A percentile compares a stretch with the other conserved stretches of the same genome.
phyloP scores from a whole-genome alignment of 2,888 invertebrate genomes.

The Chirona hameri region DNA sequence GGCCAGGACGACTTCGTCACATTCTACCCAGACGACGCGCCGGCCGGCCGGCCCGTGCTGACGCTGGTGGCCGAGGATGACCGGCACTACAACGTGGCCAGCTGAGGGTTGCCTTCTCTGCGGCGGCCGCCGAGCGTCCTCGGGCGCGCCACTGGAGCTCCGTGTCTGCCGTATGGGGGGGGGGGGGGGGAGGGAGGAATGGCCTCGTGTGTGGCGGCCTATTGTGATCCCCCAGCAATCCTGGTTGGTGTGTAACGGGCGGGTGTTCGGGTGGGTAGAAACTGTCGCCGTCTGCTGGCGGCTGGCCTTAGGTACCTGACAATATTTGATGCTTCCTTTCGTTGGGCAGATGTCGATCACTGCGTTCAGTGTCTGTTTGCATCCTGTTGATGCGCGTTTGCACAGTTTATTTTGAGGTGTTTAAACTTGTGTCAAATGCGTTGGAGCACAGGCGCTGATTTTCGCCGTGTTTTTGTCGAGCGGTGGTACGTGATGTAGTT shows the following conservation, averaged over 20 bases:
- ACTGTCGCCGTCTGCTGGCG: neutral
- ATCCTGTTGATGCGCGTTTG: neutral
- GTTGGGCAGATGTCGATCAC: neutral
- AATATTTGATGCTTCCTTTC: neutral
- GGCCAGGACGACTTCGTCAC: slow-evolving; percentile 47
- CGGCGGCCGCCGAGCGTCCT: neutral
- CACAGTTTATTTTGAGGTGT: neutral
- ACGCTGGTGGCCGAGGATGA: slow-evolving; percentile 49
- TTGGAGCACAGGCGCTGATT: neutral
- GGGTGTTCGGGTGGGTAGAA: neutral
- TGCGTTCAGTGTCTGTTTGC: neutral
- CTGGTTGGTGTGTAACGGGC: neutral
- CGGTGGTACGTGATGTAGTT: neutral
- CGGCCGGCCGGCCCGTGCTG: slow-evolving; percentile 43
- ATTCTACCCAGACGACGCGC: slow-evolving; percentile 46
- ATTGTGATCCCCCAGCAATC: neutral
- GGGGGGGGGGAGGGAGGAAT: too few species aligned
- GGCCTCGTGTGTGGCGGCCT: too few species aligned
- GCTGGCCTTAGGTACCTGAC: slow-evolving; percentile 9
- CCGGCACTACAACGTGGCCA: slow-evolving; percentile 47
- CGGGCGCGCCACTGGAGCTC: neutral
- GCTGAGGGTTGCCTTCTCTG: neutral
- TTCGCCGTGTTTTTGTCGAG: neutral
- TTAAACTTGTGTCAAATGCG: slow-evolving; percentile 7
- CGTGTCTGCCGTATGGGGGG: neutral